Evolutionary conservation across 2,797 vertebrate genomes (phyloP).

Genomic region (Pseudochaenichthys georgianus): DNA sequence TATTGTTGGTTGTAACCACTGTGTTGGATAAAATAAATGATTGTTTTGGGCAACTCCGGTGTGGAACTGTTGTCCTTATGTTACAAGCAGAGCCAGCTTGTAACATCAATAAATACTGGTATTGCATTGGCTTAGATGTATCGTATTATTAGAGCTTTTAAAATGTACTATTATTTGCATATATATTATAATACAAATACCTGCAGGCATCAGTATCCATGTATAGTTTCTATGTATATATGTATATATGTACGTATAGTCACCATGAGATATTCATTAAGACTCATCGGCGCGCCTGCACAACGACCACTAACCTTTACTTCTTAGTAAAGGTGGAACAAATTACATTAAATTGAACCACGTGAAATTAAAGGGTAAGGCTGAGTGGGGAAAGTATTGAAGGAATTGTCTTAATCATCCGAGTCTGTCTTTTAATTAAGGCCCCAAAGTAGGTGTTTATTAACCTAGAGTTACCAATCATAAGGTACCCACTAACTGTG

Average conservation of each 20-base stretch:
- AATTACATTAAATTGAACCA: conserved; percentile 8
- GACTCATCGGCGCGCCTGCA: neutral
- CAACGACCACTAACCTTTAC: neutral
- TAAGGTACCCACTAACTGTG: neutral
- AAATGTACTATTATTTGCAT: neutral
- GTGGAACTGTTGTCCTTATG: too few relatives aligned
- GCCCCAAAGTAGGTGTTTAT: neutral
- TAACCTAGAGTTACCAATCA: neutral
- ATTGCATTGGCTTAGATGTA: neutral
- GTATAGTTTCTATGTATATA: too few relatives aligned
- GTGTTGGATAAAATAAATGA: too few relatives aligned
- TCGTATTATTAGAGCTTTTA: neutral
- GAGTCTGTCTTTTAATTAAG: neutral
- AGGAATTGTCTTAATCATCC: neutral
- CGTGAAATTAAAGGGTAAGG: neutral
- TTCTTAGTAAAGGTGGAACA: conserved; percentile 2
- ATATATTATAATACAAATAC: neutral
- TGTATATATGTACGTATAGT: too few relatives aligned
- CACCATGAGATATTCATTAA: conserved; percentile 4
- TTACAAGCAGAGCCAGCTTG: too few relatives aligned
- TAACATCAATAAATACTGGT: neutral
- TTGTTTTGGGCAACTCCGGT: too few relatives aligned
- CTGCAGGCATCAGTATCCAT: neutral
- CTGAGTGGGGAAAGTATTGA: neutral
- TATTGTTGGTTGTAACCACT: too few relatives aligned